Percentiles rank a stretch among this genome's conserved stretches.
phyloP scores from a whole-genome alignment of 2,888 invertebrate species.

The Didymodactylos carnosus region DNA sequence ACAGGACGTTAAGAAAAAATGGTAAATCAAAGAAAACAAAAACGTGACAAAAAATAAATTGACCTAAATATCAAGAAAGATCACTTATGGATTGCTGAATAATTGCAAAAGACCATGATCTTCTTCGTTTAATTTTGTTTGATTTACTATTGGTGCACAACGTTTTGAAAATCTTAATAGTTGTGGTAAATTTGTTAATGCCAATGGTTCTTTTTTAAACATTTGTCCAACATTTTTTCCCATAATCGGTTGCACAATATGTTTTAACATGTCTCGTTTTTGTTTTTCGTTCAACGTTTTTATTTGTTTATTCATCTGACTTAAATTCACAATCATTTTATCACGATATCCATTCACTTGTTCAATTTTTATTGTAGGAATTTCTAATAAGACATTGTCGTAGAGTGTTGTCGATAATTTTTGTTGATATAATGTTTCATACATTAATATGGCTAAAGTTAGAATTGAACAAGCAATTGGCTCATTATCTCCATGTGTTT shows the following conservation, averaged over 20 bases:
- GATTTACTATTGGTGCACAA: neutral
- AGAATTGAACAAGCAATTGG: constrained; percentile 3
- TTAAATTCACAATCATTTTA: neutral
- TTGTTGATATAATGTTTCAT: constrained; percentile 11
- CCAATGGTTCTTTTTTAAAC: constrained; percentile 4
- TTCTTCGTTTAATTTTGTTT: neutral
- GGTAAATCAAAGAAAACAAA: too few species aligned
- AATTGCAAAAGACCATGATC: too few species aligned
- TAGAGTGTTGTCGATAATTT: neutral
- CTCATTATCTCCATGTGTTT: constrained; percentile 11
- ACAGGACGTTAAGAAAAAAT: too few species aligned
- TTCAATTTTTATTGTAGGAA: constrained; percentile 1
- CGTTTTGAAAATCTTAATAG: neutral
- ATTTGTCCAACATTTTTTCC: constrained; percentile 10
- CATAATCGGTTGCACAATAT: constrained; percentile 9
- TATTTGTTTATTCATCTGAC: neutral
- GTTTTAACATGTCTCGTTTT: constrained; percentile 9
- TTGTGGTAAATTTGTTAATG: neutral
- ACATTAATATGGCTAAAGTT: neutral
- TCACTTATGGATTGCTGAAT: too few species aligned
- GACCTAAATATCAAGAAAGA: too few species aligned
- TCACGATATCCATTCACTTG: neutral
- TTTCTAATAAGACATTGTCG: neutral
- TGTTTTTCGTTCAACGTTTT: constrained; percentile 3
- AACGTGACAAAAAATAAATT: too few species aligned